A percentile compares a stretch with the other conserved stretches of the same genome.
Evolutionary conservation across 2,113 vertebrate genomes (phyloP).

Genomic region (Progne subis): DNA sequence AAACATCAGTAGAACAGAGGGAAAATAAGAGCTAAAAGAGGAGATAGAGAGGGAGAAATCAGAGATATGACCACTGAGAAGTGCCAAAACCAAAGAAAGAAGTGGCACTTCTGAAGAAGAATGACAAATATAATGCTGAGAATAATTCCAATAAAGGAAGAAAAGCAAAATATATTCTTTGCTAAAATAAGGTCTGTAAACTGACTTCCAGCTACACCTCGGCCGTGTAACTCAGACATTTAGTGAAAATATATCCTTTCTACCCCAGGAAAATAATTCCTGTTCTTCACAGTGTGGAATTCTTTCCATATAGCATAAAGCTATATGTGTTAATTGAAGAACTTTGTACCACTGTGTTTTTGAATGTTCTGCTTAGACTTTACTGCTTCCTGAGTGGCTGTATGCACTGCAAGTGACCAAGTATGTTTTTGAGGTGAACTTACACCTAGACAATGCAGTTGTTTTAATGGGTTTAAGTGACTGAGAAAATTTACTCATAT

Average conservation of each 20-base stretch:
- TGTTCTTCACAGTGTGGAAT: background rate
- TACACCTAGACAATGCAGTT: background rate
- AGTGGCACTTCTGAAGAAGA: background rate
- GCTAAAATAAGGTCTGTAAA: background rate
- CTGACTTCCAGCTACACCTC: background rate
- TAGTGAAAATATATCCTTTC: background rate
- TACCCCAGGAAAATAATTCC: background rate
- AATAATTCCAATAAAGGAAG: background rate
- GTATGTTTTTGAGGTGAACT: background rate
- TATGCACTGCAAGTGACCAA: background rate
- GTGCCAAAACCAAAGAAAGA: background rate
- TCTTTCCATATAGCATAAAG: background rate
- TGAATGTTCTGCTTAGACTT: background rate
- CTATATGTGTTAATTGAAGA: background rate
- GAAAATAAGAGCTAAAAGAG: background rate
- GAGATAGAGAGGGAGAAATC: background rate
- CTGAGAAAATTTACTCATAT: background rate
- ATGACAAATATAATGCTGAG: background rate
- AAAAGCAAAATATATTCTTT: background rate
- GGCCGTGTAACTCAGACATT: background rate
- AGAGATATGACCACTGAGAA: background rate
- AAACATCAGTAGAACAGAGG: background rate
- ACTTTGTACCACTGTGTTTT: background rate
- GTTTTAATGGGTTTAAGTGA: constrained; percentile 7
- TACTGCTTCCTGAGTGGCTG: background rate